Evolutionary conservation across 2,797 vertebrate species (phyloP), one percentile per base, ranked within the genome.

Genomic region (Sebastes miniatus): DNA sequence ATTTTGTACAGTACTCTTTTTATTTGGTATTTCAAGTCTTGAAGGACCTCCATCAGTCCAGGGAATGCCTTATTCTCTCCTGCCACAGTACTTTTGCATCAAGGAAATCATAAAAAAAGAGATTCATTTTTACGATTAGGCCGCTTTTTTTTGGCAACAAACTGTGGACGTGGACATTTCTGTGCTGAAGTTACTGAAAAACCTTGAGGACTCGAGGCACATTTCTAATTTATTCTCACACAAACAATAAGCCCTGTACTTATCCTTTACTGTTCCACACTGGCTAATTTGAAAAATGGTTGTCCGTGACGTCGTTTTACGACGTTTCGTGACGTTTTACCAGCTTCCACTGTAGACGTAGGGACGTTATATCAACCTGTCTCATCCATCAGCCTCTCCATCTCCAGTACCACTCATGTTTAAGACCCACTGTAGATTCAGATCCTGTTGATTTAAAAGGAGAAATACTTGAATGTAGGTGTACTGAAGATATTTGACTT

Each of bases 1-100:
- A 95, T 96, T 96, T 96, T 95, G 94, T 95, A 95, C 94, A 96
- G 94, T 92, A 92, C 90, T 94, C 87, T 91, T 92, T 93, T 94
- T 92, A 82, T 91, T 94, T 93, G 85, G 78, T 93, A 84, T 91
- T 88, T 93, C 86, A 90, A 90, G 87, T 93, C 92, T 93, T 93
- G 91, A 93, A 94, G 93, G 92, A 95, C 94, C 93, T 93, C 91
- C 86, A 91, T 94, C 93, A 93, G 94, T 94, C 92, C 94, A 89
- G 93, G 91, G 93, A 95, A 95, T 94, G 95, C 95, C 95, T 96
- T 95, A 95, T 91, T 92, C 92, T 94, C 92, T 94, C 93, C 90
- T 87, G 87, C 89, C 88, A 71, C 92, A 89, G 90, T 80, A 75
- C 83, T 83, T 91, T 83, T 86, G 76, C 84, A 83, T 84, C 80